These are phyloP conservation scores for rat (Rattus norvegicus) DNA, from an alignment of 2,113 vertebrate genomes.

Conservation along the genomic window GRCr8 NC_086029.1:50301001-50301500, in stretches of 20 bases:
- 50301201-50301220: neutral
- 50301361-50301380: too few species aligned
- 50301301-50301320: neutral
- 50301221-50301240: neutral
- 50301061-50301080: neutral
- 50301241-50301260: neutral
- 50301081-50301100: slow-evolving; percentile 82
- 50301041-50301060: neutral
- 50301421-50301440: neutral
- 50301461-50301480: neutral
- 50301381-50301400: neutral
- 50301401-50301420: neutral
- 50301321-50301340: neutral
- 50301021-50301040: neutral
- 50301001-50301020: neutral
- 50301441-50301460: neutral
- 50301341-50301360: neutral
- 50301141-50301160: slow-evolving; percentile 79
- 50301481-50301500: neutral
- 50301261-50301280: neutral
- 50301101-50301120: slow-evolving; percentile 89
- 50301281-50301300: neutral
- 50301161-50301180: slow-evolving; percentile 83
- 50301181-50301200: neutral
- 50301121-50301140: slow-evolving; percentile 86